Evolutionary conservation across 2,888 invertebrate genomes (phyloP).

Genomic region (Ceratothoa steindachneri): DNA sequence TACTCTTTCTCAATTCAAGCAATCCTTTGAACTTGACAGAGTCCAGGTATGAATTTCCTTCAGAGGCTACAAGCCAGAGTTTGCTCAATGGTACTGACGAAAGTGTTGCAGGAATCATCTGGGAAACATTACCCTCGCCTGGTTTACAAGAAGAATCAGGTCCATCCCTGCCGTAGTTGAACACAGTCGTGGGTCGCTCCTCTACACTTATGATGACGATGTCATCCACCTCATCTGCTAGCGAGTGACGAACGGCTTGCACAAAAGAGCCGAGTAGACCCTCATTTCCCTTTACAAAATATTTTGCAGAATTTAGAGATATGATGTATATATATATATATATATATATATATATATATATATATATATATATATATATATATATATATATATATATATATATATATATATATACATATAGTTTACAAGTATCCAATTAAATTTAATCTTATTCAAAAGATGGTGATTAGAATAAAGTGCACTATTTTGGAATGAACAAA

Average conservation of each 20-base stretch:
- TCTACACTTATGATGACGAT: not conserved
- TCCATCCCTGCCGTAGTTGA: not conserved
- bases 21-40: not conserved
- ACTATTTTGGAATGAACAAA: too few species aligned
- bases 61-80: not conserved
- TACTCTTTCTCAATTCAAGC: not conserved
- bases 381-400: too few species aligned
- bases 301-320: too few species aligned
- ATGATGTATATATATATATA: too few species aligned
- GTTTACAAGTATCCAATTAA: too few species aligned
- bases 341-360: too few species aligned
- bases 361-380: too few species aligned
- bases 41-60: not conserved
- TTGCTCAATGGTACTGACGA: not conserved
- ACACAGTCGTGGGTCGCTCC: not conserved
- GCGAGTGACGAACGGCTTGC: not conserved
- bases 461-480: too few species aligned
- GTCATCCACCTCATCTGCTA: not conserved
- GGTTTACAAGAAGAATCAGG: not conserved
- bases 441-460: too few species aligned
- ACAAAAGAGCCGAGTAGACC: not conserved
- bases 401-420: too few species aligned
- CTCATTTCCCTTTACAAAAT: not conserved
- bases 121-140: not conserved
- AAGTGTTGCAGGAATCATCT: not conserved